These are phyloP conservation scores for Oxytorus armatus DNA, from an alignment of 2,888 invertebrate genomes.

Conservation along the genomic window DNA sequence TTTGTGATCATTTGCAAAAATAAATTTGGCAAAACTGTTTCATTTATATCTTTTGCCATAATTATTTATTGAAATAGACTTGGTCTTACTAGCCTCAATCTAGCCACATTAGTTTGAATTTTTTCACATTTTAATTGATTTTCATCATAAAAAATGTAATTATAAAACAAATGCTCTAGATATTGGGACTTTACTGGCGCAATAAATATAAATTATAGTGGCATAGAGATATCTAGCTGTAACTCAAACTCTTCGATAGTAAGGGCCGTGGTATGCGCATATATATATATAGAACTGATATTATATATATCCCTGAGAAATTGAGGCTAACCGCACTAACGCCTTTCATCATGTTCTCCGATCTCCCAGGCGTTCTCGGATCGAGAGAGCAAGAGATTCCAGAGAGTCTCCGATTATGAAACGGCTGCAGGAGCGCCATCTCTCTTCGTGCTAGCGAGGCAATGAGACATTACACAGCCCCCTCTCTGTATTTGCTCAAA, in stretches of 20 bases:
- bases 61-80: too few relatives aligned
- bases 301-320: conserved; percentile 12
- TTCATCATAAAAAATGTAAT: not conserved
- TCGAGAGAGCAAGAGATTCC: conserved; percentile 34
- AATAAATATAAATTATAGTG: not conserved
- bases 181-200: not conserved
- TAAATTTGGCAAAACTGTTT: too few relatives aligned
- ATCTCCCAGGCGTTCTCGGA: conserved; percentile 2
- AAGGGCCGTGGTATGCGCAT: not conserved
- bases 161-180: not conserved
- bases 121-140: too few relatives aligned
- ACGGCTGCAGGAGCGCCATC: conserved; percentile 17
- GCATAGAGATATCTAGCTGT: not conserved
- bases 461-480: conserved; percentile 7
- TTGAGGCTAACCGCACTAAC: conserved; percentile 33
- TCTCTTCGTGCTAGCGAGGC: conserved; percentile 28
- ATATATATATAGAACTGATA: not conserved
- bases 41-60: too few relatives aligned
- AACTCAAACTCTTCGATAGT: not conserved
- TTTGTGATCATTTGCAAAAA: too few relatives aligned
- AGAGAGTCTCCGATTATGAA: conserved; percentile 1
- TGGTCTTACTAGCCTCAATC: too few relatives aligned
- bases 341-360: conserved; percentile 36
- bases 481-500: conserved; percentile 35
- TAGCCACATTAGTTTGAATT: too few relatives aligned